These are phyloP conservation scores for Pammene aurita DNA, from an alignment of 2,888 invertebrate species.

Conservation along the genomic window DNA sequence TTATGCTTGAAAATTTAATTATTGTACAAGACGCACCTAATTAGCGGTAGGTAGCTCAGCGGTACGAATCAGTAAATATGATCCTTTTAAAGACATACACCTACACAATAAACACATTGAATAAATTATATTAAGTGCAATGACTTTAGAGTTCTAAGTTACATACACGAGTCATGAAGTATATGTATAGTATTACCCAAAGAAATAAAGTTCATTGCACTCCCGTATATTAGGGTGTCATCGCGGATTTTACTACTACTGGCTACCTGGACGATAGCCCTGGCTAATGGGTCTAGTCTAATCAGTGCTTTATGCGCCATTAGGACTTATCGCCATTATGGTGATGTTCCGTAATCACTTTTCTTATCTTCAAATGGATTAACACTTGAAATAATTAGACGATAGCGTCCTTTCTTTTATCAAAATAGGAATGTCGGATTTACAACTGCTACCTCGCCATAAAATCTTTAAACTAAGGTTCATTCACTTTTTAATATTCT, in stretches of 20 bases:
- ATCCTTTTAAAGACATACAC: too few relatives aligned
- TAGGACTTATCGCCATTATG: slow-evolving; percentile 7
- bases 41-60: too few relatives aligned
- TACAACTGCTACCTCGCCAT: too few relatives aligned
- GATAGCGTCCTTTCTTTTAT: background rate
- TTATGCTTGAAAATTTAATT: too few relatives aligned
- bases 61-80: too few relatives aligned
- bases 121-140: too few relatives aligned
- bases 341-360: slow-evolving; percentile 7
- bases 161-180: background rate
- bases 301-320: slow-evolving; percentile 25
- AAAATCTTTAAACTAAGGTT: background rate
- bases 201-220: slow-evolving; percentile 18
- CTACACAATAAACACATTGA: too few relatives aligned
- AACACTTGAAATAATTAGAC: background rate
- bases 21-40: too few relatives aligned
- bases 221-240: slow-evolving; percentile 8
- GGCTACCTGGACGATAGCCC: slow-evolving; percentile 21
- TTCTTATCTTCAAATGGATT: slow-evolving; percentile 29
- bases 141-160: too few relatives aligned
- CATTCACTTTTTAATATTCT: background rate
- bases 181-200: slow-evolving; percentile 2
- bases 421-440: background rate
- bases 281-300: slow-evolving; percentile 21
- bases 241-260: slow-evolving; percentile 12